A percentile compares a stretch with the other conserved stretches of the same genome.
These are phyloP conservation scores for Oryzias celebensis DNA, from an alignment of 2,113 vertebrate genomes.

Conservation along the genomic window DNA sequence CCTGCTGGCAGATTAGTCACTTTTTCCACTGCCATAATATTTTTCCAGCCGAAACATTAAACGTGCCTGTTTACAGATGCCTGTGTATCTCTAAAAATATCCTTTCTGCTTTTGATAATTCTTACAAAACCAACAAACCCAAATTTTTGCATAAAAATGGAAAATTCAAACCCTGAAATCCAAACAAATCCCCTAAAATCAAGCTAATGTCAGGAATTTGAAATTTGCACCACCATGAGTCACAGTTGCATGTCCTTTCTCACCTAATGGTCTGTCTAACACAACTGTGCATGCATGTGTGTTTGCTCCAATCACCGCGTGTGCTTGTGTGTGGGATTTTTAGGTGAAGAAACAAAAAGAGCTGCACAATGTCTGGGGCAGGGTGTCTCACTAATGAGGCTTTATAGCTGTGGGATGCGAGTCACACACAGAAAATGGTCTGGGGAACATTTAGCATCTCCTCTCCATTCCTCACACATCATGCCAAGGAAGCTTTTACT, in stretches of 20 bases:
- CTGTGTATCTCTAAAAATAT: too few relatives aligned
- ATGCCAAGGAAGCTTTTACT: constrained; percentile 52
- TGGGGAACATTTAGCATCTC: constrained; percentile 68
- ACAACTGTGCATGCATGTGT: constrained; percentile 7
- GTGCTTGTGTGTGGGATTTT: constrained; percentile 34
- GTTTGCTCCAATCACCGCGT: constrained; percentile 2
- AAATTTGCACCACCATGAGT: background rate
- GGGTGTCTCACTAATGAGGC: constrained; percentile 80
- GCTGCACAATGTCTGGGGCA: constrained; percentile 66
- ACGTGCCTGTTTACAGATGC: too few relatives aligned
- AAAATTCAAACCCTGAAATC: too few relatives aligned
- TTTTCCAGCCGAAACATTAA: too few relatives aligned
- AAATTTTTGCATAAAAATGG: too few relatives aligned
- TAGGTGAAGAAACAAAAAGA: constrained; percentile 29
- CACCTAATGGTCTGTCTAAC: constrained; percentile 19
- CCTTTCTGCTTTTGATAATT: too few relatives aligned
- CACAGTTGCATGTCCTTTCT: constrained; percentile 13
- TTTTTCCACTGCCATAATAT: too few relatives aligned
- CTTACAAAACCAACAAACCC: too few relatives aligned
- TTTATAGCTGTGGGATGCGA: constrained; percentile 69
- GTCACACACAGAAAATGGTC: constrained; percentile 69
- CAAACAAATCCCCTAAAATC: too few relatives aligned
- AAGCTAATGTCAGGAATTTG: too few relatives aligned
- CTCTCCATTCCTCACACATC: constrained; percentile 65
- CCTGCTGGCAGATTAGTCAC: too few relatives aligned